Evolutionary conservation across 2,888 invertebrate genomes (phyloP), one percentile per base, ranked within the genome.

Genomic region (Volucella bombylans): DNA sequence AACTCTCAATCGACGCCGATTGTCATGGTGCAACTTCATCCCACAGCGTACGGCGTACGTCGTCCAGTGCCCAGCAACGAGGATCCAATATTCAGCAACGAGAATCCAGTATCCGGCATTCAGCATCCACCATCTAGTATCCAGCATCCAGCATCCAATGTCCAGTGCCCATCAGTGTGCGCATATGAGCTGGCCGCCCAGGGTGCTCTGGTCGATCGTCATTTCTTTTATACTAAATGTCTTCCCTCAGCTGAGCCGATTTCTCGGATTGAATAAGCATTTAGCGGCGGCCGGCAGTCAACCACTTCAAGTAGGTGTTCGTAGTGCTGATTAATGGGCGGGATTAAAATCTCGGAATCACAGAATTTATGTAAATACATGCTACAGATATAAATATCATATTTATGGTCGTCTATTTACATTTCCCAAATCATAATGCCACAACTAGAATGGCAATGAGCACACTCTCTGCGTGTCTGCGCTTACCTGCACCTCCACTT

Each of bases 391-490:
- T 72, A 77, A 81, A 85, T 76, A 81, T 85, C 85, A 81, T 81
- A 85, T 85, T 85, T 85, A 81, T 73, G 85, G 76, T 72, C 81
- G 49, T 72, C 81, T 85, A 81, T 85, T 85, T 81, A 81, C 57
- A 81, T 85, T 85, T 81, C 72, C 72, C 41, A 71, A 85, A 85
- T 81, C 81, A 85, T 81, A 85, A 80, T 76, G 55, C 74, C 76
- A 69, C 80, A 67, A 61, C 74, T 59, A 72, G 71, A 85, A 85
- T 81, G 72, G 80, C 81, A 77, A 45, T 77, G 81, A 68, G 72
- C 67, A 71, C 59, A 52, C 55, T 45, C 59, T 49, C 31, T 50
- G 74, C 47, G 31, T 41, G 38, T 52, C 59, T 54, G 38, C 47
- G 43, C 39, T 31, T 31, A 12, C 49, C 38, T 14, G 12, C 38